Percentiles rank a stretch among this genome's conserved stretches.
These are phyloP conservation scores for Malthinus flaveolus DNA, from an alignment of 2,888 invertebrate genomes.

Conservation along the genomic window DNA sequence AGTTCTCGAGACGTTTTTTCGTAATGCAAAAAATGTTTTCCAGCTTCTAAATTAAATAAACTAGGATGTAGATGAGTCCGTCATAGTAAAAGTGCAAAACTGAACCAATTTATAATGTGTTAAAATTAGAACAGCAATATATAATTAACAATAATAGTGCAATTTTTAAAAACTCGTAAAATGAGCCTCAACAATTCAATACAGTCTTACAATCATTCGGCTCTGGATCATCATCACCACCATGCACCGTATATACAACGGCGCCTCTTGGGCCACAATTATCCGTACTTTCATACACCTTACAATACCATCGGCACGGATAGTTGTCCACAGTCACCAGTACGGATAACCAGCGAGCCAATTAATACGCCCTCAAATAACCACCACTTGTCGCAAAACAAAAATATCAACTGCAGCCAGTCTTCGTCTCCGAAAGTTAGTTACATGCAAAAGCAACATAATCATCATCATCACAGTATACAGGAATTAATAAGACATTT, in stretches of 20 bases:
- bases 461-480: slow-evolving; percentile 66
- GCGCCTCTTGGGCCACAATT: slow-evolving; percentile 32
- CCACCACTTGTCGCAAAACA: slow-evolving; percentile 34
- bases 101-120: no score
- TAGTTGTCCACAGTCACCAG: slow-evolving; percentile 42
- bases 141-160: not conserved
- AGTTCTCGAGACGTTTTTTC: no score
- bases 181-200: not conserved
- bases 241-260: slow-evolving; percentile 29
- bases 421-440: slow-evolving; percentile 34
- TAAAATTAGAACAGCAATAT: no score
- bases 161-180: not conserved
- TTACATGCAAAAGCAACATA: slow-evolving; percentile 40
- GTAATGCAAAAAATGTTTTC: not conserved
- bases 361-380: slow-evolving; percentile 36
- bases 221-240: slow-evolving; percentile 50
- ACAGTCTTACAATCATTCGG: slow-evolving; percentile 32
- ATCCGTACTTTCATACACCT: slow-evolving; percentile 36
- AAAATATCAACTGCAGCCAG: slow-evolving; percentile 12
- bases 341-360: slow-evolving; percentile 39
- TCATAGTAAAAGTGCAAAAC: no score
- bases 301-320: slow-evolving; percentile 44
- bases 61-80: no score
- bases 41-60: not conserved
- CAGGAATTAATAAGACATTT: slow-evolving; percentile 78